phyloP scores from a whole-genome alignment of 2,797 vertebrate species.

The Sebastes paucispinis region DNA sequence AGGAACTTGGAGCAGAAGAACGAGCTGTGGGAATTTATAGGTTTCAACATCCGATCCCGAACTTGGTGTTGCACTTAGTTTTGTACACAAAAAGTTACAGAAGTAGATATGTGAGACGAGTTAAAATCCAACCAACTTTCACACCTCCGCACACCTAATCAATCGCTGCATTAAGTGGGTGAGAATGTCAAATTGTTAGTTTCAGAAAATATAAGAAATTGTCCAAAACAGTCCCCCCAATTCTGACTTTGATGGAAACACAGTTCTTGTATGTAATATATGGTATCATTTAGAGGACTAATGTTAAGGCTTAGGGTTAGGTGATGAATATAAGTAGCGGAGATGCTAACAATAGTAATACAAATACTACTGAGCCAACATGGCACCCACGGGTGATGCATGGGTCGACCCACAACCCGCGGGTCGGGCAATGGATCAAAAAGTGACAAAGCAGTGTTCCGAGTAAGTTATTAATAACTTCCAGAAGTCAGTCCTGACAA shows the following conservation, averaged over 20 bases:
- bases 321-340: background rate
- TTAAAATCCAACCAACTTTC: background rate
- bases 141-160: background rate
- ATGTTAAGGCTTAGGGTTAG: background rate
- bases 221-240: background rate
- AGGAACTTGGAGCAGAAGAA: background rate
- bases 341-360: background rate
- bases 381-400: background rate
- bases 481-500: background rate
- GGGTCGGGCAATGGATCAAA: no score
- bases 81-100: background rate
- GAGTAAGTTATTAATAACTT: no score
- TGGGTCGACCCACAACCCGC: no score
- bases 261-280: background rate
- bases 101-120: background rate
- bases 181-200: background rate
- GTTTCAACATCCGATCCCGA: background rate
- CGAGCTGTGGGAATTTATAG: conserved; percentile 5
- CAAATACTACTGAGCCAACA: background rate
- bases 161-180: background rate
- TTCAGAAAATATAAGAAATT: background rate
- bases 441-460: no score
- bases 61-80: background rate
- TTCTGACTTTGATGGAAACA: background rate
- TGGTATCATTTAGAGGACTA: background rate